Evolutionary conservation across 2,888 invertebrate genomes (phyloP).

Genomic region (Rhagonycha lutea): DNA sequence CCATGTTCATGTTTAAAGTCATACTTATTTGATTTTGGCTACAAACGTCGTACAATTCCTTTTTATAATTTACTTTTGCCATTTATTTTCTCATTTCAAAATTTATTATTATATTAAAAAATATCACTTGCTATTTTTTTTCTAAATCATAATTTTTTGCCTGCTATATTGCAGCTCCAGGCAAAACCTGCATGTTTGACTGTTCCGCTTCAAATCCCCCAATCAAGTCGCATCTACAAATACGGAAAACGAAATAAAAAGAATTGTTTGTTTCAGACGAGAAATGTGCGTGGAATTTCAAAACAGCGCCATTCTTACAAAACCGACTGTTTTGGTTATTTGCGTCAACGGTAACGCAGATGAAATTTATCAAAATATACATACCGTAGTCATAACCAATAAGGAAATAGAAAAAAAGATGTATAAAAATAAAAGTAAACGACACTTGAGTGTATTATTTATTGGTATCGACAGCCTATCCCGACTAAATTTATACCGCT

Average conservation of each 20-base stretch:
- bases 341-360: not conserved
- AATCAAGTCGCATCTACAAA: not conserved
- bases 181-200: too few species aligned
- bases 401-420: conserved; percentile 56
- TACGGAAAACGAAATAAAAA: not conserved
- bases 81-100: too few species aligned
- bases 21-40: too few species aligned
- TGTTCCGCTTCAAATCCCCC: not conserved
- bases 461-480: conserved; percentile 88
- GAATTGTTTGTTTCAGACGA: not conserved
- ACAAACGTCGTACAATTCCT: too few species aligned
- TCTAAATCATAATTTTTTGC: not conserved
- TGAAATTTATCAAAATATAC: conserved; percentile 59
- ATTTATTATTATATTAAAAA: too few species aligned
- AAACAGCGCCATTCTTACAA: not conserved
- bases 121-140: too few species aligned
- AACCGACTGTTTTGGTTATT: not conserved
- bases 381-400: conserved; percentile 59
- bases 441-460: conserved; percentile 70
- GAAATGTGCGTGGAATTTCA: not conserved
- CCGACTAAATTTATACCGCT: conserved; percentile 73
- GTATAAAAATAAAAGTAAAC: conserved; percentile 28
- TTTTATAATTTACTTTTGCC: too few species aligned
- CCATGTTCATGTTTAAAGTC: too few species aligned
- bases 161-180: not conserved